phyloP scores from a whole-genome alignment of 2,113 vertebrate genomes.

The Psammodynastes pulverulentus region DNA sequence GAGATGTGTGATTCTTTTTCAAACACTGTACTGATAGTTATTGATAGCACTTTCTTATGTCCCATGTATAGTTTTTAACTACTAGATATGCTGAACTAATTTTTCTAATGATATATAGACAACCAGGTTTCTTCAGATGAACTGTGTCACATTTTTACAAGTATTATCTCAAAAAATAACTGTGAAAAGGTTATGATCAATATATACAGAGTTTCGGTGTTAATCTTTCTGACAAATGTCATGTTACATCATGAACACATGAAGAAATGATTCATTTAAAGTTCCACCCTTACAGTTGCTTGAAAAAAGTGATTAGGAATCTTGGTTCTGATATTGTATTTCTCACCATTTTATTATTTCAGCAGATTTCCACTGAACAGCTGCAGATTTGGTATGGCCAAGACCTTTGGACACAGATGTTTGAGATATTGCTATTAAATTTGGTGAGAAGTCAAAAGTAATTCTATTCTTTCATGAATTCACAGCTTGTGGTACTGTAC shows the following conservation, averaged over 20 bases:
- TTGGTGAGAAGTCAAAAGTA: neutral
- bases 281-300: neutral
- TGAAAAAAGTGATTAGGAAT: neutral
- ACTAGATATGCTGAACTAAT: neutral
- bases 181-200: neutral
- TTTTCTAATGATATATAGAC: neutral
- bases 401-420: neutral
- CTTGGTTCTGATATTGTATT: neutral
- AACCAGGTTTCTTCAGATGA: neutral
- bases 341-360: neutral
- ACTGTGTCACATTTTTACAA: neutral
- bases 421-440: neutral
- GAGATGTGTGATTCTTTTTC: neutral
- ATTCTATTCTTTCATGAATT: conserved; percentile 2
- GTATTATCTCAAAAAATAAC: neutral
- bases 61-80: neutral
- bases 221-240: neutral
- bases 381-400: neutral
- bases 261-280: neutral
- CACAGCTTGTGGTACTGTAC: neutral
- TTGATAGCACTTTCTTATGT: neutral
- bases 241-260: neutral
- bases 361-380: neutral
- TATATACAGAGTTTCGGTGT: neutral
- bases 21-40: neutral